A percentile compares a stretch with the other conserved stretches of the same genome.
phyloP scores from a whole-genome alignment of 2,888 invertebrate genomes.

The Torymus texanus region DNA sequence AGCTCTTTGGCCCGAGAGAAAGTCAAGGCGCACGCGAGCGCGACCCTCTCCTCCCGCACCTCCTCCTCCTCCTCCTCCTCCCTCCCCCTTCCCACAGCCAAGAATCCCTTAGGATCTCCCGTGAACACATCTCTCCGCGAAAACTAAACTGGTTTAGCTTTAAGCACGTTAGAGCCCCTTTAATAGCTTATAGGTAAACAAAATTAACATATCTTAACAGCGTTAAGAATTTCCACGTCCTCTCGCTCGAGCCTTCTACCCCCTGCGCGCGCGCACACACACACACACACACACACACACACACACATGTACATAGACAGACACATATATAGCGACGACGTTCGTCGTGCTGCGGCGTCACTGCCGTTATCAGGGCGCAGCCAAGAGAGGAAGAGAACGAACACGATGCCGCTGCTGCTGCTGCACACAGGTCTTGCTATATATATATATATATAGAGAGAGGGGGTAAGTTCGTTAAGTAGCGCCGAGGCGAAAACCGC shows the following conservation, averaged over 20 bases:
- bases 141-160: conserved; percentile 75
- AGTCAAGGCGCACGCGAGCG: conserved; percentile 22
- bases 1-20: conserved; percentile 8
- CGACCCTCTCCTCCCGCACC: not conserved
- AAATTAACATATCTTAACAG: conserved; percentile 76
- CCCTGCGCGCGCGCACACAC: conserved; percentile 39
- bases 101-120: conserved; percentile 67
- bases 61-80: not conserved
- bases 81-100: conserved; percentile 5
- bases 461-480: conserved; percentile 74
- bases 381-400: conserved; percentile 55
- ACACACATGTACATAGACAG: not conserved
- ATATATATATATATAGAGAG: conserved; percentile 48
- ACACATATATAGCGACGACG: not conserved
- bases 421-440: not conserved
- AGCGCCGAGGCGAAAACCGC: conserved; percentile 72
- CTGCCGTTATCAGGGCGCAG: conserved; percentile 47
- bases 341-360: no score
- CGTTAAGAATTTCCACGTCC: conserved; percentile 73
- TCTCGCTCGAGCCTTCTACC: conserved; percentile 50
- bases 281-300: not conserved
- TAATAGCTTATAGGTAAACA: conserved; percentile 76
- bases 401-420: not conserved
- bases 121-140: conserved; percentile 71
- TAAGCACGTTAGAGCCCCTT: conserved; percentile 74